phyloP scores from a whole-genome alignment of 2,797 vertebrate species.

The Manis crassicaudata region DNA sequence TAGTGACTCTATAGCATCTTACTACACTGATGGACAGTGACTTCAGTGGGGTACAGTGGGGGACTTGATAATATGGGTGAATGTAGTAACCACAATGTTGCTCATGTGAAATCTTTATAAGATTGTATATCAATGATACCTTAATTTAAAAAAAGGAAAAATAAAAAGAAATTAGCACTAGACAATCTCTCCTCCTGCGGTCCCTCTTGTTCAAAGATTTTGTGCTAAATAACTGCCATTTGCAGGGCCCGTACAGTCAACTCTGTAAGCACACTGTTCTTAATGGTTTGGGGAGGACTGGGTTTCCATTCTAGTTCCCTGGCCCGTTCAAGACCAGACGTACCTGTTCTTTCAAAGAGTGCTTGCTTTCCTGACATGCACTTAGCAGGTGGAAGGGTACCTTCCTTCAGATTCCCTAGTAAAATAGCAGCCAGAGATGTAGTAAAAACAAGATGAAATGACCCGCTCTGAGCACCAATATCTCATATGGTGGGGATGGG shows the following conservation, averaged over 20 bases:
- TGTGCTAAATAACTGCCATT: background rate
- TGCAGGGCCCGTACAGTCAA: background rate
- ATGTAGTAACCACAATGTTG: no score
- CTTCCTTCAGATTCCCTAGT: background rate
- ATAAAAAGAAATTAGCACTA: background rate
- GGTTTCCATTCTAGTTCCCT: background rate
- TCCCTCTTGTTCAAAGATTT: background rate
- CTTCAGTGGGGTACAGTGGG: no score
- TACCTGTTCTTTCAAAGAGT: background rate
- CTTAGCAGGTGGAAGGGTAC: background rate
- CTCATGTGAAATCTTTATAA: no score
- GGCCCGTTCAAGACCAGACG: background rate
- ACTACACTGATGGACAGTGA: no score
- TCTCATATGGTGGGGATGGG: background rate
- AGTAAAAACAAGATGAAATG: conserved; percentile 44
- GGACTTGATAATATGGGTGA: no score
- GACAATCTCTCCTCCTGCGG: background rate
- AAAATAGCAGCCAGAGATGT: background rate
- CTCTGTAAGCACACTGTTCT: background rate
- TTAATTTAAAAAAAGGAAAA: no score
- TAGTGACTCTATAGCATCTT: no score
- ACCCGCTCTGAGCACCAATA: background rate
- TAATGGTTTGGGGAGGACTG: background rate
- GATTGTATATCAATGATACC: no score
- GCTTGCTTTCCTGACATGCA: conserved; percentile 1